phyloP scores from a whole-genome alignment of 2,797 vertebrate species.

The Ptychobarbus kaznakovi region DNA sequence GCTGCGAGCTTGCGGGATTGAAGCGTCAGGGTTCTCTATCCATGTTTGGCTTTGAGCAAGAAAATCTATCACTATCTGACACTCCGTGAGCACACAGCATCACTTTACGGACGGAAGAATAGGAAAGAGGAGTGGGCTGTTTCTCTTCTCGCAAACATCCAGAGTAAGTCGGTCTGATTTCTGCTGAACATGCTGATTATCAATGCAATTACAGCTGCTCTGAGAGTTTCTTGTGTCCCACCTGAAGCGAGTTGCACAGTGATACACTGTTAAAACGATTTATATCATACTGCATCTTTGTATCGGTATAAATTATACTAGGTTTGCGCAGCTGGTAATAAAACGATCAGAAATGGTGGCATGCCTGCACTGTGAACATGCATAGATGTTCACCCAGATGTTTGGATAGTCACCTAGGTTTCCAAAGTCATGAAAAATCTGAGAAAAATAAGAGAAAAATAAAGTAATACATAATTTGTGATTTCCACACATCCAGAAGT shows the following conservation, averaged over 20 bases:
- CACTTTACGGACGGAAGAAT: conserved; percentile 35
- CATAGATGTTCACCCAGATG: conserved; percentile 17
- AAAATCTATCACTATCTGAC: conserved; percentile 38
- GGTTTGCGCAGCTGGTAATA: neutral
- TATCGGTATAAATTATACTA: neutral
- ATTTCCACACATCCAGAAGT: neutral
- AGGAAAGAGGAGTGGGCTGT: conserved; percentile 12
- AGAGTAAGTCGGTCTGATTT: conserved; percentile 51
- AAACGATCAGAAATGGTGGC: conserved; percentile 13
- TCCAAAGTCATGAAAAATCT: neutral
- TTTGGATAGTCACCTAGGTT: neutral
- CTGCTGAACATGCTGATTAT: conserved; percentile 22
- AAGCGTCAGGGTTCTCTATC: conserved; percentile 42
- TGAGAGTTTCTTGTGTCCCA: conserved; percentile 31
- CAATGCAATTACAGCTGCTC: conserved; percentile 27
- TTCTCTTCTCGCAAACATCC: conserved; percentile 46
- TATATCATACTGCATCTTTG: neutral
- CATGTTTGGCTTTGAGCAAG: conserved; percentile 38
- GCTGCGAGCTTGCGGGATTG: conserved; percentile 45
- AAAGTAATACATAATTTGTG: neutral
- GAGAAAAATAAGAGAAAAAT: neutral
- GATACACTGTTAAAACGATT: neutral
- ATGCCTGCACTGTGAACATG: conserved; percentile 5
- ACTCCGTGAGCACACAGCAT: conserved; percentile 36
- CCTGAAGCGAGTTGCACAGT: conserved; percentile 11